phyloP scores from a whole-genome alignment of 2,888 invertebrate genomes.

The Timema cristinae region DNA sequence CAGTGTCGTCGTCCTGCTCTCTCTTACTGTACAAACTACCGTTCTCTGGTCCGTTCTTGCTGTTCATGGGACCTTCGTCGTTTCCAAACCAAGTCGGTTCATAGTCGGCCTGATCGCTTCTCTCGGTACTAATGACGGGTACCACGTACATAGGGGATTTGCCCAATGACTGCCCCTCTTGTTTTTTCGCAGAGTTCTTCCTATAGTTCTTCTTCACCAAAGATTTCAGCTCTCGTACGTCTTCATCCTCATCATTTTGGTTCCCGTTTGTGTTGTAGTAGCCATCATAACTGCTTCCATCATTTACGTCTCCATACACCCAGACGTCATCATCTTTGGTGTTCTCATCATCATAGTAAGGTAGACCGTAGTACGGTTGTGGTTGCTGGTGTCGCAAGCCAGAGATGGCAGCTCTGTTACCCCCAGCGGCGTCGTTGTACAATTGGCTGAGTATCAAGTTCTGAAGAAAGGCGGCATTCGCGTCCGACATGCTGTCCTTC shows the following conservation, averaged over 20 bases:
- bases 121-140: too few species aligned
- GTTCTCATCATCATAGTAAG: conserved; percentile 11
- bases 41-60: background rate
- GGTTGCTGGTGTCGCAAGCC: background rate
- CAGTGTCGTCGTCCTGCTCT: background rate
- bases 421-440: conserved; percentile 38
- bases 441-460: conserved; percentile 63
- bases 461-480: conserved; percentile 61
- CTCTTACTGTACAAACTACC: conserved; percentile 14
- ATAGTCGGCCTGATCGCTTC: conserved; percentile 9
- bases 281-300: conserved; percentile 27
- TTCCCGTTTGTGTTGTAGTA: conserved; percentile 36
- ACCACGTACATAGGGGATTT: background rate
- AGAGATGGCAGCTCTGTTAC: too few species aligned
- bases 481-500: conserved; percentile 42
- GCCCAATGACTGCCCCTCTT: background rate
- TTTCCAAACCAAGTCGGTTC: conserved; percentile 18
- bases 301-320: conserved; percentile 33
- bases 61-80: conserved; percentile 17
- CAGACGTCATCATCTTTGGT: conserved; percentile 45
- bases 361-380: background rate
- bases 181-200: background rate
- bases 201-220: conserved; percentile 48
- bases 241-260: conserved; percentile 55
- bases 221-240: conserved; percentile 61